Base-by-base conservation (phyloP, 2,888 invertebrate species). In the Caenorhabditis sulstoni region DNA sequence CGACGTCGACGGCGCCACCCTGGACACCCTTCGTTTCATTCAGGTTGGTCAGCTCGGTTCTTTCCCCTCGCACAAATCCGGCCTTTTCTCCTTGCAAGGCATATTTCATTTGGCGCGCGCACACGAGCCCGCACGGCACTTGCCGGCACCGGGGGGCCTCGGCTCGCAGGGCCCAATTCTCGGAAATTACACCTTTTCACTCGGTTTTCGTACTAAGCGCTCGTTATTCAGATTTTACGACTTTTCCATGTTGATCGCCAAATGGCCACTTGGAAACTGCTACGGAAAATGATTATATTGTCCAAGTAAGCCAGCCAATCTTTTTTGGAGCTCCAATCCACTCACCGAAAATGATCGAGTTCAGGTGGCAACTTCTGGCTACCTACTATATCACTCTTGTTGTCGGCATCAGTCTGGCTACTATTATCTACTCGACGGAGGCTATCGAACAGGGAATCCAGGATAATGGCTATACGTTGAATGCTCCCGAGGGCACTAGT, bases 231-330 rank as follows among this genome's bases (percentile, higher is more conserved):
- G 79, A 88, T 88, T 64, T 70, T 88, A 23, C 81, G 88, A 16
- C 76, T 88, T 1, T 83, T 88, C 29, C 88, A 88, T 82, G 85
- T 88, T 39, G 88, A 88, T 65, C 79, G 88, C 23, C 85, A 86
- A 70, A 84, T 83, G 84, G 81, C 83, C 20, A 86, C 87, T 16
- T 87, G 86, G 86, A 81, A 80, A 73, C 58, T 87, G 39, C 76
- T 87, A 20, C 57, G 73, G 16, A 81, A 85, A 53, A 87, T 87
- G 83, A 74, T 87, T 45, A 59, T 76, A n/a, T 66, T 84, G 18
- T 82, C 84, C 75, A 80, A 80, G 81, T 84, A 22, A 66, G 86
- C 52, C 37, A 22, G 16, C 20, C 35, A 47, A 3, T 5, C 16
- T 47, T 39, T 39, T 41, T 29, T 4, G 12, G n/a, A 8, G n/a